These are phyloP conservation scores for Drosophila rhopaloa DNA, from an alignment of 1,140 invertebrate species.

Conservation along the genomic window DNA sequence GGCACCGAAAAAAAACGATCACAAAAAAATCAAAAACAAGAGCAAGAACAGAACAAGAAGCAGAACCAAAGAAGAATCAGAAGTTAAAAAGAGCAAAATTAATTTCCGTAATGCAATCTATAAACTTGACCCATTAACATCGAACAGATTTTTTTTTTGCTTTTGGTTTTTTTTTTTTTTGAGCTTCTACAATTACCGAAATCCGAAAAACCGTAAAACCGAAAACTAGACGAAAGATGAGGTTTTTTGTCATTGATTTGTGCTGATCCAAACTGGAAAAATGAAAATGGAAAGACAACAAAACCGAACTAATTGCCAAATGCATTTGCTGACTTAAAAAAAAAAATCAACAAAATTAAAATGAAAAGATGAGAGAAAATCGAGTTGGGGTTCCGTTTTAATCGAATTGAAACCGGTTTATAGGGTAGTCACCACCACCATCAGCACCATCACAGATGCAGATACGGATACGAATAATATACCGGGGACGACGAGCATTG, in stretches of 20 bases:
- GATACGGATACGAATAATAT: conserved; percentile 18
- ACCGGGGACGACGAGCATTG: conserved; percentile 33
- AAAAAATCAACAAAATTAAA: conserved; percentile 4
- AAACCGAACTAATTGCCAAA: conserved; percentile 50
- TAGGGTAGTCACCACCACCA: conserved; percentile 46
- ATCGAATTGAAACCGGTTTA: conserved; percentile 77
- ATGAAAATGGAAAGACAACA: conserved; percentile 23
- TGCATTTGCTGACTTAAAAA: conserved; percentile 43
- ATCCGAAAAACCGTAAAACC: conserved; percentile 5
- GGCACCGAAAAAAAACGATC: conserved; percentile 2
- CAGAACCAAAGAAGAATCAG: conserved; percentile 21
- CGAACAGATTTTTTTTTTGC: conserved; percentile 17
- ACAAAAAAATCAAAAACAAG: conserved; percentile 5
- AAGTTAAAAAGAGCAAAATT: conserved; percentile 24
- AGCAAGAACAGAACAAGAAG: conserved; percentile 11
- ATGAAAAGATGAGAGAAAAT: conserved; percentile 40
- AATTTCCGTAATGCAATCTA: conserved; percentile 74
- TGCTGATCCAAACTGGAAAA: conserved; percentile 49
- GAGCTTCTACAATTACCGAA: conserved; percentile 35
- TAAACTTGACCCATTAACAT: conserved; percentile 81
- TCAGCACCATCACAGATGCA: conserved; percentile 28
- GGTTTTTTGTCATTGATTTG: conserved; percentile 57
- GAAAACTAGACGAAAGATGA: conserved; percentile 23
- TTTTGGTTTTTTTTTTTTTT: background rate
- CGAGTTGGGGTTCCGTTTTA: conserved; percentile 62